Evolutionary conservation across 1,140 invertebrate genomes (phyloP), one percentile per base, ranked within the genome.

Genomic region (Lamellibrachia luymesi): DNA sequence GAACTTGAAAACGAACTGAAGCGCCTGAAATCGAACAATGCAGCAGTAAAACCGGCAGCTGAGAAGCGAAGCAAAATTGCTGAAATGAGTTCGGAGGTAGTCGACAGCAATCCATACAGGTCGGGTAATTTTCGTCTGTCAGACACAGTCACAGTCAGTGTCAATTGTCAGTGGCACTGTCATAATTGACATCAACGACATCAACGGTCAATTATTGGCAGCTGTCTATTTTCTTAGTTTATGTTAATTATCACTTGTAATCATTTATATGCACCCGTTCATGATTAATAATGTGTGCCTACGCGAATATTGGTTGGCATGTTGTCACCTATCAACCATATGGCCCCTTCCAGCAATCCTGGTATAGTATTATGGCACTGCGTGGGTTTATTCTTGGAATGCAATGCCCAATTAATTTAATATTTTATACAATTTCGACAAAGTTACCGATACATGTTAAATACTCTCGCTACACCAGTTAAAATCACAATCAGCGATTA

Each of bases 41-140:
- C 49, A 92, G 95, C 95, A 51, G 95, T 91, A 22, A 51, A 92
- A 56, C 25, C 51, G 50, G 50, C 93, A 13, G 51, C 92, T 17
- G 13, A 80, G 64, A 92, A 93, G 17, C 90, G 98, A 91, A 96
- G 97, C 93, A 98, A 97, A 96, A 98, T 98, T 94, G 96, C 96
- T 1, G 96, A 97, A 94, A 98, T 99, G 98, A 98, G 98, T 90
- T 97, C 97, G 6, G 98, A 99, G 97, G 99, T 99, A n/a, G 98
- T 99, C 25, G 99, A 99, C 97, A 98, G 98, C 0, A 99, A 99
- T 97, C 99, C 99, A 1, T 99, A 99, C 97, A 99, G 98, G 98
- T 98, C 96, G 96, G 51, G 27, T 92, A 10, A 38, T 51, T 91
- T 91, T 91, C 17, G 91, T 51, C 13, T 50, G 49, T 91, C 89